These are phyloP conservation scores for Cryptus armator DNA, from an alignment of 2,888 invertebrate species.

Conservation along the genomic window DNA sequence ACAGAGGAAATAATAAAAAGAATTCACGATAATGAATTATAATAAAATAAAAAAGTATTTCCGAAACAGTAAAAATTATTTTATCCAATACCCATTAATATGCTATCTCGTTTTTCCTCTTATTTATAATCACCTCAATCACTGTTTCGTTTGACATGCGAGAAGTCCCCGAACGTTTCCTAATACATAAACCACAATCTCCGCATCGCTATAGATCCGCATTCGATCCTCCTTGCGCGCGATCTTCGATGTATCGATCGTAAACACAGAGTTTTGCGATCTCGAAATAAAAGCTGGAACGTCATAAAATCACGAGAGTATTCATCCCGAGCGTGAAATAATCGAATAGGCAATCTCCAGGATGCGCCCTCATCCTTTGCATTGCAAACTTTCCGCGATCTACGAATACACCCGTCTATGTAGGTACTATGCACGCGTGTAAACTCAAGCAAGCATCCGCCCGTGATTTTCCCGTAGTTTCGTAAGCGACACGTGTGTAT, in stretches of 20 bases:
- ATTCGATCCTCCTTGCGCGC: neutral
- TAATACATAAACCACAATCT: neutral
- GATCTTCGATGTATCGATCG: neutral
- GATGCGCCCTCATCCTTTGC: neutral
- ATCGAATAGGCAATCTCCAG: constrained; percentile 26
- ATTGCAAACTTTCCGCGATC: neutral
- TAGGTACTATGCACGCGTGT: neutral
- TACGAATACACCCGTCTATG: neutral
- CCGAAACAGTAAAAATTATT: too few relatives aligned
- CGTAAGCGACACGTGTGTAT: neutral
- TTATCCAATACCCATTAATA: too few relatives aligned
- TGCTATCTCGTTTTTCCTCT: too few relatives aligned
- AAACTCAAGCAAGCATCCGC: constrained; percentile 19
- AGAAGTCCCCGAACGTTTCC: neutral
- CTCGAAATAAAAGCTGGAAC: neutral
- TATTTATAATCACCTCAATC: neutral
- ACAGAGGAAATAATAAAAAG: too few relatives aligned
- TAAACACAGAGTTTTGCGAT: neutral
- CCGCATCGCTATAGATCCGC: neutral
- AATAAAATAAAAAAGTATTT: too few relatives aligned
- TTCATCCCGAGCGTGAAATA: constrained; percentile 46
- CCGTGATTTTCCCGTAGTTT: constrained; percentile 10
- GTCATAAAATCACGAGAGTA: neutral
- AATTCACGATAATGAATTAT: too few relatives aligned
- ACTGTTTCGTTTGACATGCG: neutral